Evolutionary conservation across 2,113 vertebrate species (phyloP).

Genomic region (Blennius ocellaris): DNA sequence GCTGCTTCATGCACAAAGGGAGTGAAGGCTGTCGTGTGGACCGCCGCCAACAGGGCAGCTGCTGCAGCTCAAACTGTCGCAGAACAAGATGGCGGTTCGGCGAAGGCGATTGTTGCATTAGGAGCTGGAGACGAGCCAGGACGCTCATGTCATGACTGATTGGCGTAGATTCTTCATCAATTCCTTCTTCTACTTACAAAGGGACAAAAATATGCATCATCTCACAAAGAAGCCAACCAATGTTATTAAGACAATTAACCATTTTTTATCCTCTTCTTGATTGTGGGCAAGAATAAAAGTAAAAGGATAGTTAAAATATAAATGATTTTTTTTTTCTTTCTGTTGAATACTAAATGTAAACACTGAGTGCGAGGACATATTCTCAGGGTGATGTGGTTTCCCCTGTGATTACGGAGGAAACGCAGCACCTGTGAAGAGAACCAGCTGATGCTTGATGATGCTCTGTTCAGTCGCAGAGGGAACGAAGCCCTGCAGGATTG

Average conservation of each 20-base stretch:
- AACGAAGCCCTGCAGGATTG: conserved; percentile 4
- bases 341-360: conserved; percentile 36
- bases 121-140: no score
- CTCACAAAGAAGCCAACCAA: neutral
- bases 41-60: no score
- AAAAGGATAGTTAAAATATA: neutral
- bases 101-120: no score
- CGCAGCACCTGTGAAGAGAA: conserved; percentile 8
- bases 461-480: conserved; percentile 48
- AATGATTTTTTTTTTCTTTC: neutral
- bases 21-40: no score
- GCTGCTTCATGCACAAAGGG: no score
- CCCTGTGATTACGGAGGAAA: conserved; percentile 24
- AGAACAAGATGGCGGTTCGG: no score
- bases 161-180: no score
- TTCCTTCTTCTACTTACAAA: neutral
- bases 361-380: neutral
- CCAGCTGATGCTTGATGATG: conserved; percentile 21
- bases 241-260: neutral
- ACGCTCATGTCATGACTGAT: no score
- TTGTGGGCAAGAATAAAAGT: neutral
- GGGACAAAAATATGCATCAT: neutral
- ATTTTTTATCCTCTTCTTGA: neutral
- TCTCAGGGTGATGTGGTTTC: neutral
- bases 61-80: no score